Evolutionary conservation across 2,113 vertebrate species (phyloP).

Genomic region (Callospermophilus lateralis): DNA sequence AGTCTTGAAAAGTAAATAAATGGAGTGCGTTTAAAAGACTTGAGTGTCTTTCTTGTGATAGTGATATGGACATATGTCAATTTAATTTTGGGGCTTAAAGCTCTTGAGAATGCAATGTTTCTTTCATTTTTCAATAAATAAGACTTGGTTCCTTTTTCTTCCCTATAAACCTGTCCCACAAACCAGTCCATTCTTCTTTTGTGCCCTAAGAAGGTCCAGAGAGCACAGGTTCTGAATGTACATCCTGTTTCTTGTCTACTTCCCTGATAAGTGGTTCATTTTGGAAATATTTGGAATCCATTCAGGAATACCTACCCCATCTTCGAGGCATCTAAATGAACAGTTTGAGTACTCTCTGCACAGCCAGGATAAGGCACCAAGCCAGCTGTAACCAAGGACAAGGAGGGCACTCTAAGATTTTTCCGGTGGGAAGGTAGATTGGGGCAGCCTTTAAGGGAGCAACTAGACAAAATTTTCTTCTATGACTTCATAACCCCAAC

Average conservation of each 20-base stretch:
- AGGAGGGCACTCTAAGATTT: neutral
- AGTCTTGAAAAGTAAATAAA: constrained; percentile 22
- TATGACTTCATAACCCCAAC: neutral
- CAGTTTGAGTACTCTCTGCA: neutral
- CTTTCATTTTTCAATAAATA: constrained; percentile 32
- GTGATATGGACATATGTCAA: neutral
- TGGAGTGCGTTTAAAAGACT: neutral
- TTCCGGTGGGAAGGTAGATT: neutral
- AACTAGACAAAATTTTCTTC: neutral
- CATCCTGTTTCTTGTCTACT: neutral
- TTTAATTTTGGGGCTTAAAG: neutral
- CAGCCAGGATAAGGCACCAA: neutral
- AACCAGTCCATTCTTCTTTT: neutral
- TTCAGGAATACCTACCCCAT: neutral
- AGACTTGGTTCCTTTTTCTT: constrained; percentile 6
- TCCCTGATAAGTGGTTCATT: neutral
- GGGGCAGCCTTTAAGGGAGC: neutral
- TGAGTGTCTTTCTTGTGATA: neutral
- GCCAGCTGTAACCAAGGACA: no score
- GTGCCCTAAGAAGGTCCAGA: neutral
- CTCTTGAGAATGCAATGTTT: neutral
- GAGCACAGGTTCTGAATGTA: neutral
- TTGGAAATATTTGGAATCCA: neutral
- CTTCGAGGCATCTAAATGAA: neutral
- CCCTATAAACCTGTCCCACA: neutral